Evolutionary conservation across 2,888 invertebrate genomes (phyloP).

Genomic region (Torymus auratus): DNA sequence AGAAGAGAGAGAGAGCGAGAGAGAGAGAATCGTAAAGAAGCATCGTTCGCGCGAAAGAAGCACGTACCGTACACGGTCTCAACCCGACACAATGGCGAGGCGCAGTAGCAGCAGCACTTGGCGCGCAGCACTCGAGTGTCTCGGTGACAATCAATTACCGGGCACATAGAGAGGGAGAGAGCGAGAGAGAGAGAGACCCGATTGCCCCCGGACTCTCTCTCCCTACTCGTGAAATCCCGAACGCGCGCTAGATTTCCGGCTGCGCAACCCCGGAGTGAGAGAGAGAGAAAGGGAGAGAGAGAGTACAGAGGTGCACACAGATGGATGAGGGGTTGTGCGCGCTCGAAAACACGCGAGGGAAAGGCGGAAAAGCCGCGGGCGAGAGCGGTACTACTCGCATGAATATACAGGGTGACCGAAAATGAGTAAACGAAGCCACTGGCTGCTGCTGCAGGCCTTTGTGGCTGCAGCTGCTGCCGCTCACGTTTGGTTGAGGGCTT

Average conservation of each 20-base stretch:
- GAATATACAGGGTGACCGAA: too few species aligned
- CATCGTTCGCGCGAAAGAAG: not conserved
- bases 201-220: not conserved
- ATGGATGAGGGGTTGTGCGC: too few species aligned
- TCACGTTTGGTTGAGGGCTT: too few species aligned
- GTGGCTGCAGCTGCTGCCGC: too few species aligned
- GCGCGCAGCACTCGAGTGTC: constrained; percentile 34
- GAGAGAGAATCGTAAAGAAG: too few species aligned
- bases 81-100: not conserved
- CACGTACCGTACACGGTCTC: constrained; percentile 15
- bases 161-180: not conserved
- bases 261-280: not conserved
- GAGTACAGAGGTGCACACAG: too few species aligned
- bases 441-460: too few species aligned
- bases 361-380: not conserved
- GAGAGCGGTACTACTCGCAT: not conserved
- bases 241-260: not conserved
- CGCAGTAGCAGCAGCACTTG: not conserved
- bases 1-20: too few species aligned
- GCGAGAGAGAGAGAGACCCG: not conserved
- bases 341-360: too few species aligned
- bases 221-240: too few species aligned
- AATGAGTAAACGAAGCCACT: too few species aligned
- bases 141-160: constrained; percentile 55
- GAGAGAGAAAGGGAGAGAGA: too few species aligned